phyloP scores from a whole-genome alignment of 2,113 vertebrate genomes.

The Jaculus jaculus region DNA sequence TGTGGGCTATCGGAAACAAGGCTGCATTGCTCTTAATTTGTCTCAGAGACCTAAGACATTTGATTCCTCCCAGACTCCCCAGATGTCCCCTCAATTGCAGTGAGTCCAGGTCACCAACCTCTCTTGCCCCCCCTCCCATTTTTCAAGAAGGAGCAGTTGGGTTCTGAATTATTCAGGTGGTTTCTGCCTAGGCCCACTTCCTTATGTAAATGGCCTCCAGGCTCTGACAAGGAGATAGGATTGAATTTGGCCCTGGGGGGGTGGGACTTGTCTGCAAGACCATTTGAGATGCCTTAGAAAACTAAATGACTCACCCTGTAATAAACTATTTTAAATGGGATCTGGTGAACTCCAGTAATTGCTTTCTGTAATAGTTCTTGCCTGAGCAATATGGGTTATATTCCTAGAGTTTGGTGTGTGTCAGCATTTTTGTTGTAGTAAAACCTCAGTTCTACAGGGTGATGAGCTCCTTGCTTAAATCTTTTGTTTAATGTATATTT shows the following conservation, averaged over 20 bases:
- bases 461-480: constrained; percentile 44
- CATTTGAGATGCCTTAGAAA: constrained; percentile 71
- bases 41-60: too few relatives aligned
- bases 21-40: too few relatives aligned
- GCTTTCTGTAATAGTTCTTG: constrained; percentile 71
- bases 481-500: constrained; percentile 20
- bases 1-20: too few relatives aligned
- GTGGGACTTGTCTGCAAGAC: not conserved
- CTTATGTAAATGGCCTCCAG: constrained; percentile 67
- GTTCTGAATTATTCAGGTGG: constrained; percentile 72
- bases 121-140: not conserved
- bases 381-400: constrained; percentile 70
- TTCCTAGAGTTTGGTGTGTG: constrained; percentile 61
- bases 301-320: constrained; percentile 69
- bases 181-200: constrained; percentile 47
- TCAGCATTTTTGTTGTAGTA: constrained; percentile 69
- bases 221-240: constrained; percentile 65
- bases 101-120: not conserved
- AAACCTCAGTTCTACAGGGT: constrained; percentile 27
- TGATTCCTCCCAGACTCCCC: not conserved
- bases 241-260: constrained; percentile 66
- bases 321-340: constrained; percentile 80
- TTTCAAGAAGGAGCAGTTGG: constrained; percentile 38
- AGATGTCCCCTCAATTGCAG: not conserved
- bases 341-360: constrained; percentile 75